Evolutionary conservation across 2,113 vertebrate species (phyloP).

Genomic region (Campylomormyrus numenius): DNA sequence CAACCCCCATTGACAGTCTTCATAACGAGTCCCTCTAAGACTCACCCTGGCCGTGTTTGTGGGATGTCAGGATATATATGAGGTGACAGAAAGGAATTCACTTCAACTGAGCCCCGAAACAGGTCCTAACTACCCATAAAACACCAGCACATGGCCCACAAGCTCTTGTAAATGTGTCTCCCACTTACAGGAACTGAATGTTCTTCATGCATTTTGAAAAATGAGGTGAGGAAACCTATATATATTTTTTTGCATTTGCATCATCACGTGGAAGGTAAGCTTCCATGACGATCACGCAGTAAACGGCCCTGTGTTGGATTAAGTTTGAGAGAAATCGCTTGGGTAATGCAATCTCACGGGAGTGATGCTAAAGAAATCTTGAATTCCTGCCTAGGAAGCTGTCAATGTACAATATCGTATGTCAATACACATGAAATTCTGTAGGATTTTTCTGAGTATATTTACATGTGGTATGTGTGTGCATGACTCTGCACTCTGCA

Average conservation of each 20-base stretch:
- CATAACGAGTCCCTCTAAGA: slow-evolving; percentile 37
- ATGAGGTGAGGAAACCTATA: background rate
- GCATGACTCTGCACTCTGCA: background rate
- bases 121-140: slow-evolving; percentile 57
- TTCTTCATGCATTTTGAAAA: slow-evolving; percentile 23
- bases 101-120: slow-evolving; percentile 52
- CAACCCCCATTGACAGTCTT: slow-evolving; percentile 24
- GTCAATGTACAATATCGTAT: background rate
- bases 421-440: background rate
- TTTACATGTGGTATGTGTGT: background rate
- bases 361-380: background rate
- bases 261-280: background rate
- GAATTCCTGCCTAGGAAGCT: background rate
- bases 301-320: background rate
- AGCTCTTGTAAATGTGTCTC: slow-evolving; percentile 45
- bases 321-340: background rate
- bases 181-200: slow-evolving; percentile 34
- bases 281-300: background rate
- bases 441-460: background rate
- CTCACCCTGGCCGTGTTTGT: slow-evolving; percentile 41
- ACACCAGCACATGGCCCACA: slow-evolving; percentile 37
- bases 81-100: slow-evolving; percentile 63
- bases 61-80: slow-evolving; percentile 54
- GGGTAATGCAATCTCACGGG: background rate
- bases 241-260: background rate